Percentiles rank a stretch among this genome's conserved stretches.
Evolutionary conservation across 2,113 vertebrate genomes (phyloP).

Genomic region (Brienomyrus brachyistius): DNA sequence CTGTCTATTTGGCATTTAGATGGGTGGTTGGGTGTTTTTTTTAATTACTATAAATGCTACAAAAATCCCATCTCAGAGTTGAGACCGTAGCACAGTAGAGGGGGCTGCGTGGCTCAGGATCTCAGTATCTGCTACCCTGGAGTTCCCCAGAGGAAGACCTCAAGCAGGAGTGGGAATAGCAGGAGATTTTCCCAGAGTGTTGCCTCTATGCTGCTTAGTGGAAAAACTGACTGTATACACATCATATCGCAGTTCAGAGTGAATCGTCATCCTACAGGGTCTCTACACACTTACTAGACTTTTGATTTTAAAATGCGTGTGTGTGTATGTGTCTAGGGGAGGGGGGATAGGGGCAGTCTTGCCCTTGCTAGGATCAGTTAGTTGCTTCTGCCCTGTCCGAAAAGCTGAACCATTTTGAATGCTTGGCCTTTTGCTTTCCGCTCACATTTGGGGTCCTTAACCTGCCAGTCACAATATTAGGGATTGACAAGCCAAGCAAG

Average conservation of each 20-base stretch:
- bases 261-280: no score
- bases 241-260: not conserved
- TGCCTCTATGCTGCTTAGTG: not conserved
- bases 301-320: not conserved
- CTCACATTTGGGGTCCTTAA: no score
- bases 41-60: not conserved
- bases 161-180: not conserved
- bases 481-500: no score
- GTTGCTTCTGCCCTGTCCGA: no score
- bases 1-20: no score
- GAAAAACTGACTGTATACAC: not conserved
- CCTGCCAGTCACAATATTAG: not conserved
- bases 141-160: not conserved
- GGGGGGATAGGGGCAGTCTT: no score
- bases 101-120: not conserved
- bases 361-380: not conserved
- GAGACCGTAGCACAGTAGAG: not conserved
- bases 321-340: not conserved
- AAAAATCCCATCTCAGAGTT: not conserved
- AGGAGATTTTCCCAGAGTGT: not conserved
- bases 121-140: not conserved
- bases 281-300: not conserved
- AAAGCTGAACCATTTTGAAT: no score
- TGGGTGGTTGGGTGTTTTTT: no score
- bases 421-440: no score